A percentile compares a stretch with the other conserved stretches of the same genome.
These are phyloP conservation scores for Drosophila glabriapex DNA, from an alignment of 2,888 invertebrate genomes.

Conservation along the genomic window DNA sequence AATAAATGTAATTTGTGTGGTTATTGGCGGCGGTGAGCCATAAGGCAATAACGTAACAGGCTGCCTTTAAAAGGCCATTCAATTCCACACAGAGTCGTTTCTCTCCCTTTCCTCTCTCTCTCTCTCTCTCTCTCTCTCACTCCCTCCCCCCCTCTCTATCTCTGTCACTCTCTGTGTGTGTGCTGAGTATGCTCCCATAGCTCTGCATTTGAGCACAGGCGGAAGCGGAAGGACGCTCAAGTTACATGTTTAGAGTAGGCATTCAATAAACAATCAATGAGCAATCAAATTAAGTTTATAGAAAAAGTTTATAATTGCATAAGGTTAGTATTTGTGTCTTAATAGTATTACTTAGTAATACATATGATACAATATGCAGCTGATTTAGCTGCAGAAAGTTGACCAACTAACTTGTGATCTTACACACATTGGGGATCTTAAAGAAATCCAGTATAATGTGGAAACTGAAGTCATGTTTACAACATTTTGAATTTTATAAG, in stretches of 20 bases:
- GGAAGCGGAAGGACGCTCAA: constrained; percentile 30
- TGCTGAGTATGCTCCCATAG: not conserved
- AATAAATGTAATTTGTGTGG: constrained; percentile 80
- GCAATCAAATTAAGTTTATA: constrained; percentile 47
- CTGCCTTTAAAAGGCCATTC: constrained; percentile 60
- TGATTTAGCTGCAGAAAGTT: not conserved
- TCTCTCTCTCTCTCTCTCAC: not conserved
- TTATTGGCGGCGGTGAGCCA: constrained; percentile 66
- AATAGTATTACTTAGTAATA: constrained; percentile 18
- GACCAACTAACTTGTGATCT: not conserved
- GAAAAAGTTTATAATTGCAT: constrained; percentile 38
- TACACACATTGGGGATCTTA: not conserved
- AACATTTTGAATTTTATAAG: not conserved
- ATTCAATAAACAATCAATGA: constrained; percentile 43
- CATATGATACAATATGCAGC: too few species aligned
- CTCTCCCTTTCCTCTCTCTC: not conserved
- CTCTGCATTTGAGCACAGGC: constrained; percentile 1
- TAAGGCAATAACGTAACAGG: constrained; percentile 40
- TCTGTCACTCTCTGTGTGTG: constrained; percentile 14
- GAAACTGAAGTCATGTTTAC: not conserved
- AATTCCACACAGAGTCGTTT: constrained; percentile 38
- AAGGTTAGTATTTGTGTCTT: constrained; percentile 17
- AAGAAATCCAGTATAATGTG: not conserved
- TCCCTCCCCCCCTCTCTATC: not conserved
- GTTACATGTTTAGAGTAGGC: constrained; percentile 25